Evolutionary conservation across 2,888 invertebrate genomes (phyloP).

Genomic region (Congeria kusceri): DNA sequence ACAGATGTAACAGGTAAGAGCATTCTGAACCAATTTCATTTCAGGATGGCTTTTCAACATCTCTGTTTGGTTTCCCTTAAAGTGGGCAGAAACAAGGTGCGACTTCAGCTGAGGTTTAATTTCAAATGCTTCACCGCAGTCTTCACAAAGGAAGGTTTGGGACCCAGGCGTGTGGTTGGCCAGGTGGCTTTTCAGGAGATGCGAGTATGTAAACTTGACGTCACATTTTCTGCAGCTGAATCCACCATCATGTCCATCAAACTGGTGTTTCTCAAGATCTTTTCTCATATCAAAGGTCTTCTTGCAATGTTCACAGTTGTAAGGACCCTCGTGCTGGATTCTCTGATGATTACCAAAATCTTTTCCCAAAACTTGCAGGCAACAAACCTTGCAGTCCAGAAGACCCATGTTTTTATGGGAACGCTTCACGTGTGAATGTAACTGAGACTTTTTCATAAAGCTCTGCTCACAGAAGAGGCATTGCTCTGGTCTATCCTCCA

Average conservation of each 20-base stretch:
- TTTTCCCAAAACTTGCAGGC: conserved; percentile 9
- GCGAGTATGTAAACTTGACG: conserved; percentile 26
- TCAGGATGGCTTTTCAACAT: conserved; percentile 34
- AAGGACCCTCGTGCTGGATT: conserved; percentile 19
- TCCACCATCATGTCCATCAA: conserved; percentile 25
- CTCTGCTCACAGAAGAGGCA: neutral
- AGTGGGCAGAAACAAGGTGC: conserved; percentile 32
- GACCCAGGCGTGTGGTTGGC: conserved; percentile 16
- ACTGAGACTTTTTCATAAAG: neutral
- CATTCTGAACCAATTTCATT: conserved; percentile 19
- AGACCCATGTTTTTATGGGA: conserved; percentile 12
- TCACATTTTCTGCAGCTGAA: conserved; percentile 28
- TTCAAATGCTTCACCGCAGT: conserved; percentile 31
- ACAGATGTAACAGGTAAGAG: conserved; percentile 35
- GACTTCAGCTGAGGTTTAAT: conserved; percentile 18
- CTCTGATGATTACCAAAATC: conserved; percentile 21
- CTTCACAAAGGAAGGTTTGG: conserved; percentile 24
- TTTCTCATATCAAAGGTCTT: conserved; percentile 10
- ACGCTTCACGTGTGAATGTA: neutral
- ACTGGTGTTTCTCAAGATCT: conserved; percentile 28
- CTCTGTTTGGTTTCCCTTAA: conserved; percentile 18
- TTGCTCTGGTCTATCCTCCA: neutral
- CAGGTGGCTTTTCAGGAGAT: conserved; percentile 12
- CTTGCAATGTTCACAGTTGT: conserved; percentile 27
- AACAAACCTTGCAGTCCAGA: conserved; percentile 22